A percentile compares a stretch with the other conserved stretches of the same genome.
Conservation (phyloP, 2,113 vertebrate species). For the Psilopsiagon aymara region DNA sequence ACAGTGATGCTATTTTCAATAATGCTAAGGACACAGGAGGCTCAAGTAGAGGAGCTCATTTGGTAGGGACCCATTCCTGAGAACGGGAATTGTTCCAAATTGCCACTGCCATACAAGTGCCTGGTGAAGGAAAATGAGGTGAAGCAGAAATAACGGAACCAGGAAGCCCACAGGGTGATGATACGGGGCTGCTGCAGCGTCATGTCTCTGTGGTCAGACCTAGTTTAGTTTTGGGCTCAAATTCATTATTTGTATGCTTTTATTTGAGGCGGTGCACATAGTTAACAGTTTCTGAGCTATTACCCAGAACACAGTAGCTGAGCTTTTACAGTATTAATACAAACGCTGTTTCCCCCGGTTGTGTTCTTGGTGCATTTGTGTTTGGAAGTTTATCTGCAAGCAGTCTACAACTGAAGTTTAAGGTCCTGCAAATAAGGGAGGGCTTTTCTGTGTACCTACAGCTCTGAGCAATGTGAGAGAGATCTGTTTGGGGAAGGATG, state of each 20-base stretch:
- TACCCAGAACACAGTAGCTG: neutral
- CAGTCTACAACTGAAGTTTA: neutral
- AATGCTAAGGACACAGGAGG: neutral
- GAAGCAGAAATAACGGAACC: neutral
- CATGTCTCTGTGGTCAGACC: neutral
- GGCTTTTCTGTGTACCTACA: neutral
- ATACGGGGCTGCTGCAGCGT: neutral
- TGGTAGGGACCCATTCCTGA: neutral
- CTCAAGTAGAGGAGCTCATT: neutral
- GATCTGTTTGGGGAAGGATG: neutral
- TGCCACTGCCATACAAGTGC: neutral
- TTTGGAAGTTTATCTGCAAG: neutral
- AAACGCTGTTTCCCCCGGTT: neutral
- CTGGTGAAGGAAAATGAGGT: neutral
- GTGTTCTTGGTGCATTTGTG: neutral
- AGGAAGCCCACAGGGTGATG: neutral
- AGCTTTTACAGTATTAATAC: neutral
- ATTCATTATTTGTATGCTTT: neutral
- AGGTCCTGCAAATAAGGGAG: neutral
- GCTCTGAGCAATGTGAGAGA: neutral
- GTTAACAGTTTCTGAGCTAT: neutral
- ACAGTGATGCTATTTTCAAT: accelerated
- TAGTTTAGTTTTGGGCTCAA: neutral
- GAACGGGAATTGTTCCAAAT: neutral
- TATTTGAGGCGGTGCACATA: neutral